These are phyloP conservation scores for Erethizon dorsatum DNA, from an alignment of 2,797 vertebrate genomes.

Conservation along the genomic window DNA sequence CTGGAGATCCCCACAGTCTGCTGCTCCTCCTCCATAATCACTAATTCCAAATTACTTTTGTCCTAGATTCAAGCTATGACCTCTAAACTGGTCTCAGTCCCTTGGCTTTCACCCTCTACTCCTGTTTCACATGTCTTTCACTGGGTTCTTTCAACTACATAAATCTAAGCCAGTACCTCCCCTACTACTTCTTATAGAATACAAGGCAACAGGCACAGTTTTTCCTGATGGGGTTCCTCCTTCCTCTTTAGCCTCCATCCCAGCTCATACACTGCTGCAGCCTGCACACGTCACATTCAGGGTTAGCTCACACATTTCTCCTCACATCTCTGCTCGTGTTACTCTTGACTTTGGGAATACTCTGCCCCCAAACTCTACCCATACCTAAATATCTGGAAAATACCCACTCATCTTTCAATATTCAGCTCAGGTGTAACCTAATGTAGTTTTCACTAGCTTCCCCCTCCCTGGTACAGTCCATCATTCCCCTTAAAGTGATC, in stretches of 20 bases:
- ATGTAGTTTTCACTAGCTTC: neutral
- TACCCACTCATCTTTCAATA: neutral
- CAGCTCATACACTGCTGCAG: neutral
- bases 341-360: neutral
- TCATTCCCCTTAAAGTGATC: neutral
- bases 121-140: neutral
- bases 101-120: neutral
- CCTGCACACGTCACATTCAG: neutral
- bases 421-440: neutral
- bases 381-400: neutral
- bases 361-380: neutral
- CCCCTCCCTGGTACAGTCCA: neutral
- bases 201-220: neutral
- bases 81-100: neutral
- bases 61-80: neutral
- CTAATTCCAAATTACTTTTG: neutral
- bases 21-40: neutral
- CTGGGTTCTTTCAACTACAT: neutral
- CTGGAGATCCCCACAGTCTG: neutral
- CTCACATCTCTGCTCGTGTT: neutral
- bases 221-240: neutral
- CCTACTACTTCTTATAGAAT: slow-evolving; percentile 9
- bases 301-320: neutral
- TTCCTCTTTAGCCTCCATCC: neutral
- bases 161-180: neutral